These are phyloP conservation scores for Anoura caudifer DNA, from an alignment of 2,113 vertebrate genomes.

Conservation along the genomic window DNA sequence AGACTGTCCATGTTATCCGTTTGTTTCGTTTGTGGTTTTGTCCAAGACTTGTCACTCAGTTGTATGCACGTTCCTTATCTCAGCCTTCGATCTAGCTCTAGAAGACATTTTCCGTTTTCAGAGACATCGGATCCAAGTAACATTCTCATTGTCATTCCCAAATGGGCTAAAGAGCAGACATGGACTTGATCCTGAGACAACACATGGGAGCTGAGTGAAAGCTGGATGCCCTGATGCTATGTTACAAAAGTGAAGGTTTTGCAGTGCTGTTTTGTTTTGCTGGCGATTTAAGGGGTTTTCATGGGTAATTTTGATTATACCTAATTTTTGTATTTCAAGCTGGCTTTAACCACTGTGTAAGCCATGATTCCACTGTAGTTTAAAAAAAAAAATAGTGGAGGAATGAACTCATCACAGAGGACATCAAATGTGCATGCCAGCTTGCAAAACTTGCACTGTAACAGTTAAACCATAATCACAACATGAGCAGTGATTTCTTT, in stretches of 20 bases:
- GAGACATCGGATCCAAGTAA: neutral
- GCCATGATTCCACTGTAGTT: neutral
- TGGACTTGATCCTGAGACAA: neutral
- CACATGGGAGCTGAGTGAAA: neutral
- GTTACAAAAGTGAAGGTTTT: neutral
- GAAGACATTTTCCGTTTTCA: neutral
- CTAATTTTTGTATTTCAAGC: neutral
- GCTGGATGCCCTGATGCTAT: accelerated
- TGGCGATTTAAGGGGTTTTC: constrained; percentile 6
- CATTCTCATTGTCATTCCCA: neutral
- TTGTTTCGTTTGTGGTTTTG: neutral
- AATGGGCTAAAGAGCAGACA: neutral
- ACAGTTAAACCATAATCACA: constrained; percentile 43
- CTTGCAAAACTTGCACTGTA: neutral
- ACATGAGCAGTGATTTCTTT: constrained; percentile 5
- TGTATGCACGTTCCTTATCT: neutral
- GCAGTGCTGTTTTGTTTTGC: neutral
- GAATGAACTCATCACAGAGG: constrained; percentile 1
- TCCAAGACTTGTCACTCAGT: neutral
- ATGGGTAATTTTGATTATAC: constrained; percentile 8
- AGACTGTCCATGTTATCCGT: neutral
- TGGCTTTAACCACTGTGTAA: constrained; percentile 30
- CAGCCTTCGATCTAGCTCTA: neutral
- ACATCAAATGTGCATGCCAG: neutral
- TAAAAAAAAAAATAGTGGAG: neutral